These are phyloP conservation scores for Poecilia wingei DNA, from an alignment of 2,797 vertebrate genomes.

Conservation along the genomic window DNA sequence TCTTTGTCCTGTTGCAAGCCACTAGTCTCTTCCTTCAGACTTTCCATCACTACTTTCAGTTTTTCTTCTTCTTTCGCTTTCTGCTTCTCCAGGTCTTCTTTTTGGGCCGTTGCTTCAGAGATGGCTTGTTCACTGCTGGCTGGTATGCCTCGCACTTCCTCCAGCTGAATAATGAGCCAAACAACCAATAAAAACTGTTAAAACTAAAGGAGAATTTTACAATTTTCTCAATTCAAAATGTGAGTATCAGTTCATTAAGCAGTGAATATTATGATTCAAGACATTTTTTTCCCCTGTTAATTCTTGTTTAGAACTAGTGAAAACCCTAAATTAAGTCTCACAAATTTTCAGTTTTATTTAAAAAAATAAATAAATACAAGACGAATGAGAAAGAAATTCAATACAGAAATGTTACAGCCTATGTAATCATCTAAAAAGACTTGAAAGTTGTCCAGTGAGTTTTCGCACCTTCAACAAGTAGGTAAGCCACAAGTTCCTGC, in stretches of 20 bases:
- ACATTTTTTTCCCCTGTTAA: background rate
- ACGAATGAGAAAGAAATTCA: background rate
- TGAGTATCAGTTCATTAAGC: background rate
- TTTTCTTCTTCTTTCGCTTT: constrained; percentile 89
- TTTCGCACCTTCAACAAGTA: background rate
- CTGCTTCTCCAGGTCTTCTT: constrained; percentile 83
- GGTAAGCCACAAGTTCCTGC: background rate
- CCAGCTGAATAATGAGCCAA: constrained; percentile 78
- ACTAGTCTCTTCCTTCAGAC: constrained; percentile 90
- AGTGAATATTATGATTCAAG: background rate
- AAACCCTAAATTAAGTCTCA: background rate
- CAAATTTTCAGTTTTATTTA: background rate
- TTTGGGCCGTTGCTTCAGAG: constrained; percentile 82
- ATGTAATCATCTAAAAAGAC: background rate
- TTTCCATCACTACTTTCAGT: constrained; percentile 89
- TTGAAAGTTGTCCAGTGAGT: background rate
- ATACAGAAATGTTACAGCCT: background rate
- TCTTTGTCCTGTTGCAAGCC: constrained; percentile 92
- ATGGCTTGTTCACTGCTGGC: constrained; percentile 84
- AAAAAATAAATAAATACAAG: background rate
- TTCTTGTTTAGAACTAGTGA: background rate
- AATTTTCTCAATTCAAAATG: background rate
- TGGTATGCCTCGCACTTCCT: constrained; percentile 86
- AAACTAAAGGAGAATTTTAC: constrained; percentile 23
- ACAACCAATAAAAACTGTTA: constrained; percentile 10